A percentile compares a stretch with the other conserved stretches of the same genome.
These are phyloP conservation scores for Protodeltote pygarga DNA, from an alignment of 2,888 invertebrate genomes.

Conservation along the genomic window DNA sequence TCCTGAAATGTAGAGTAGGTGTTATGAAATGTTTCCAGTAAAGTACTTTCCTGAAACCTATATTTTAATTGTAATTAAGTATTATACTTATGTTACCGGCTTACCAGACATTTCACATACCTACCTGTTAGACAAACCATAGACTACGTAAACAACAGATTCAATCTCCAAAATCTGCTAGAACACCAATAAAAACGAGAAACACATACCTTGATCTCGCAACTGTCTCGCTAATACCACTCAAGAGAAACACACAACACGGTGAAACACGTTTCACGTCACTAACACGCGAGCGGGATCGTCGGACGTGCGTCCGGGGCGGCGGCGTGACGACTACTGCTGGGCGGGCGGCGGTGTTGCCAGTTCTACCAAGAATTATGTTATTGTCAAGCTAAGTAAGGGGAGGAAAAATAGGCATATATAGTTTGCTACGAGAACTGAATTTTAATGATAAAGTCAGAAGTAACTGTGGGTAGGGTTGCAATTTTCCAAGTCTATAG, in stretches of 20 bases:
- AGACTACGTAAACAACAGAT: slow-evolving; percentile 30
- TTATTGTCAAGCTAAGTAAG: slow-evolving; percentile 47
- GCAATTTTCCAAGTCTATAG: too few relatives aligned
- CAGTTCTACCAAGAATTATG: slow-evolving; percentile 49
- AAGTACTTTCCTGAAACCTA: too few relatives aligned
- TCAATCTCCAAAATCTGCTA: not conserved
- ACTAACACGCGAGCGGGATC: slow-evolving; percentile 63
- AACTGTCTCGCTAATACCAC: slow-evolving; percentile 25
- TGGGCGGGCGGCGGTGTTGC: slow-evolving; percentile 65
- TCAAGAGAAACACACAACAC: slow-evolving; percentile 58
- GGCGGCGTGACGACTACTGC: slow-evolving; percentile 65
- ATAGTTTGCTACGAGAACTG: too few relatives aligned
- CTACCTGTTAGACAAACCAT: slow-evolving; percentile 24
- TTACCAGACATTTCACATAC: slow-evolving; percentile 15
- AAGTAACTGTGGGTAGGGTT: too few relatives aligned
- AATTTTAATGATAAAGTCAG: too few relatives aligned
- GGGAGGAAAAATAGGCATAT: slow-evolving; percentile 20
- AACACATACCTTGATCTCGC: slow-evolving; percentile 37
- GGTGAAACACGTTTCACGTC: slow-evolving; percentile 50
- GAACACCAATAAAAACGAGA: slow-evolving; percentile 25
- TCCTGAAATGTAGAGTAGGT: too few relatives aligned
- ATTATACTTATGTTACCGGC: slow-evolving; percentile 11
- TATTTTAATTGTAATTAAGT: slow-evolving; percentile 14
- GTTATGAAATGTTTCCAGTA: too few relatives aligned
- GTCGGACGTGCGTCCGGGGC: slow-evolving; percentile 66